Conservation (phyloP, 2,888 invertebrate species). For the Plebejus melissa region DNA sequence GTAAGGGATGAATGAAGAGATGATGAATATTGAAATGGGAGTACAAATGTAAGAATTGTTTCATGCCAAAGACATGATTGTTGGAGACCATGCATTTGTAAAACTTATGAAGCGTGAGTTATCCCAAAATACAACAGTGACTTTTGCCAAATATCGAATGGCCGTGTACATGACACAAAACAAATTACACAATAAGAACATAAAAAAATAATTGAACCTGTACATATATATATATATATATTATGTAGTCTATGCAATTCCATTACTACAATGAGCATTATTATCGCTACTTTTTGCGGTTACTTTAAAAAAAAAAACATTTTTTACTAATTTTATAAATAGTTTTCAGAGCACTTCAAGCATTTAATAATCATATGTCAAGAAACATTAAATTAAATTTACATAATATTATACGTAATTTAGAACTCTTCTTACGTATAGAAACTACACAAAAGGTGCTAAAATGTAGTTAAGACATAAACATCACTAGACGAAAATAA, state of each 20-base stretch:
- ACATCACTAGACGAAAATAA: neutral
- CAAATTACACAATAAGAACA: neutral
- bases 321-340: no score
- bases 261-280: no score
- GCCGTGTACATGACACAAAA: neutral
- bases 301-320: no score
- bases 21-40: neutral
- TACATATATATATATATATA: no score
- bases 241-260: no score
- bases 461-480: neutral
- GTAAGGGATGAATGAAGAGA: neutral
- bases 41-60: neutral
- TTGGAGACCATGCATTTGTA: neutral
- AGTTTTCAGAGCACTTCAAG: no score
- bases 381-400: neutral
- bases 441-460: neutral
- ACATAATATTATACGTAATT: neutral
- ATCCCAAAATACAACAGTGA: constrained; percentile 14
- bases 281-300: no score
- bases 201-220: neutral
- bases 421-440: neutral
- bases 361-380: neutral
- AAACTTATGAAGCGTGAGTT: neutral
- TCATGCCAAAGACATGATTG: neutral
- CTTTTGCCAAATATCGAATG: neutral